Conservation (phyloP, 2,797 vertebrate genomes). For the Tangara arthus region DNA sequence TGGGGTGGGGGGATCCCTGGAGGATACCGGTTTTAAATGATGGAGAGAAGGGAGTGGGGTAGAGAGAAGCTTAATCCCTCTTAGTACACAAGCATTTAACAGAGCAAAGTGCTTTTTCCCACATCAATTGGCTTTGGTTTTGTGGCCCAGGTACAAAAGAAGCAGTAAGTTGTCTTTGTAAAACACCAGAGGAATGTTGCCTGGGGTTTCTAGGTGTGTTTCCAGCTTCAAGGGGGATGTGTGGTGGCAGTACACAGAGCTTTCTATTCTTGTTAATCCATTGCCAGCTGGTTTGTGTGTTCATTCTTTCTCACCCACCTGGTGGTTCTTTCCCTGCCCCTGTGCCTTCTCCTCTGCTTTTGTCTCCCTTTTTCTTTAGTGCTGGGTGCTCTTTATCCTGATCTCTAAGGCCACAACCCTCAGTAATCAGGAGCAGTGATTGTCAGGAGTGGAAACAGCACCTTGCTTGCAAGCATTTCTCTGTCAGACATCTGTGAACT, state of each 20-base stretch:
- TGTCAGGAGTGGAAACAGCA: background rate
- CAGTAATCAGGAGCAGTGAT: background rate
- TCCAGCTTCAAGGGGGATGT: background rate
- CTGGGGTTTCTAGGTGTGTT: background rate
- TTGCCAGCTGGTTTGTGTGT: background rate
- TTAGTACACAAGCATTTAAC: background rate
- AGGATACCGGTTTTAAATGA: background rate
- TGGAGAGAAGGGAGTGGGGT: background rate
- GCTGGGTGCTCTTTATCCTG: background rate
- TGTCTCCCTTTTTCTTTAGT: background rate
- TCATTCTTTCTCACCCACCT: background rate
- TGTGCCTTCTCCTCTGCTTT: background rate
- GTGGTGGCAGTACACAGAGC: background rate
- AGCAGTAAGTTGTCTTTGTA: background rate
- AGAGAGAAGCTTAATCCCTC: background rate
- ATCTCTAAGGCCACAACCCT: background rate
- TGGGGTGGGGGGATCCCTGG: fast-evolving
- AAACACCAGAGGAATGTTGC: background rate
- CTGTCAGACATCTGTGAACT: background rate
- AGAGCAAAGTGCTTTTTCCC: background rate
- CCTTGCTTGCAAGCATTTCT: background rate
- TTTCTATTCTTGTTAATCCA: background rate
- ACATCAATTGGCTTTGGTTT: background rate
- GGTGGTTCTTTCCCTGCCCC: background rate
- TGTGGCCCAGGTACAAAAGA: background rate